Percentiles rank a stretch among this genome's conserved stretches.
Evolutionary conservation across 37 sponge, comb jelly and placozoan species (phyloP).

Genomic region (Mnemiopsis leidyi): DNA sequence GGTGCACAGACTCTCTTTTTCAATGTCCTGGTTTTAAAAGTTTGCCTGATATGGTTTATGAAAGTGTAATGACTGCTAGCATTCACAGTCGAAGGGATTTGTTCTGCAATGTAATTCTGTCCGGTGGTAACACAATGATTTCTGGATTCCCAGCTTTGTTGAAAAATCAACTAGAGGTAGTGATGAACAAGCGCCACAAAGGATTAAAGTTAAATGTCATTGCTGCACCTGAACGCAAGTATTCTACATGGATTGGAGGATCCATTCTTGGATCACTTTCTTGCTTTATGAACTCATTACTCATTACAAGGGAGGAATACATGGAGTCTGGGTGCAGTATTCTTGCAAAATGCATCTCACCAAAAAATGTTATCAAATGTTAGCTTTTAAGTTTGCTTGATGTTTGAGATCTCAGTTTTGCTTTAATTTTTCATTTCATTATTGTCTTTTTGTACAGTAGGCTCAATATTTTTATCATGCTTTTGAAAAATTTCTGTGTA

Average conservation of each 20-base stretch:
- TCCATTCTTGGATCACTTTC: conserved; percentile 5
- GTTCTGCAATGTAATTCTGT: not conserved
- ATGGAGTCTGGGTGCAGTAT: not conserved
- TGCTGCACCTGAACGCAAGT: not conserved
- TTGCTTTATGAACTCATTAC: not conserved
- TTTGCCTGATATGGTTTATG: not conserved
- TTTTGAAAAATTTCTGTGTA: too few species aligned
- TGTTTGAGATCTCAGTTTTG: too few species aligned
- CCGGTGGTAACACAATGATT: conserved; percentile 18
- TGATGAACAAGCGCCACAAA: not conserved
- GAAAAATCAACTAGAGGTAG: not conserved
- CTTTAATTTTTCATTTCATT: too few species aligned
- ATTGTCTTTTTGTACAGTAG: too few species aligned
- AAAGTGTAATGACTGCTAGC: conserved; percentile 7
- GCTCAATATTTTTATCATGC: too few species aligned
- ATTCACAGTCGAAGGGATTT: not conserved
- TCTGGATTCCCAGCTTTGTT: not conserved
- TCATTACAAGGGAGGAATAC: not conserved
- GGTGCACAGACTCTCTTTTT: not conserved
- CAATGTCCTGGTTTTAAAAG: not conserved
- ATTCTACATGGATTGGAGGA: not conserved
- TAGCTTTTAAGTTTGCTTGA: too few species aligned
- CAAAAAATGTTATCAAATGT: too few species aligned
- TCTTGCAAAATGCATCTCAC: not conserved
- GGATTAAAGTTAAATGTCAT: not conserved